A percentile compares a stretch with the other conserved stretches of the same genome.
Conservation (phyloP, 2,797 vertebrate genomes). For the Crax fasciolata region DNA sequence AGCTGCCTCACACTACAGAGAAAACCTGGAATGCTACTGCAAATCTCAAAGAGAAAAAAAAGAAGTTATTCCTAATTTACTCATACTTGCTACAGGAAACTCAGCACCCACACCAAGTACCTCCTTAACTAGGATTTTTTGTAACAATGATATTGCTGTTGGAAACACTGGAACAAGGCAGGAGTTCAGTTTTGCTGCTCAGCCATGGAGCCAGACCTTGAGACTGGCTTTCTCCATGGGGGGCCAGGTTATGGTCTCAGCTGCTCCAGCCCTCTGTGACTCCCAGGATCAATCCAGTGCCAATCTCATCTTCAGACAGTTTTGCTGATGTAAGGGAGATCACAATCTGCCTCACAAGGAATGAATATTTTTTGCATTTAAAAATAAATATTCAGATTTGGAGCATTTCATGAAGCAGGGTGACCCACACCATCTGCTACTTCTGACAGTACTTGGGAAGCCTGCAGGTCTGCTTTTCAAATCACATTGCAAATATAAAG, state of each 20-base stretch:
- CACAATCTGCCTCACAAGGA: constrained; percentile 35
- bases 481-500: not conserved
- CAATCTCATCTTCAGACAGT: constrained; percentile 45
- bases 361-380: not conserved
- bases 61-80: not conserved
- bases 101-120: not conserved
- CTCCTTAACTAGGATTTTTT: not conserved
- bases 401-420: constrained; percentile 54
- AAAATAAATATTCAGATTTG: constrained; percentile 62
- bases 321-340: constrained; percentile 61
- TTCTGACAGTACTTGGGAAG: constrained; percentile 45
- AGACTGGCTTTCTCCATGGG: not conserved
- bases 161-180: not conserved
- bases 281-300: constrained; percentile 12
- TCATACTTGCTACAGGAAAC: not conserved
- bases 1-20: not conserved
- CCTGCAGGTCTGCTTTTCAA: constrained; percentile 20
- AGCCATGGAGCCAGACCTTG: not conserved
- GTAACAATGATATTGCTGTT: not conserved
- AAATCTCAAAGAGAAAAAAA: not conserved
- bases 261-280: not conserved
- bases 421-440: constrained; percentile 69
- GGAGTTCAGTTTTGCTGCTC: not conserved
- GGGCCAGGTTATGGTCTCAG: not conserved
- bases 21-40: fast-evolving